phyloP scores from a whole-genome alignment of 1,140 invertebrate species.

The Lepidotrigona ventralis region DNA sequence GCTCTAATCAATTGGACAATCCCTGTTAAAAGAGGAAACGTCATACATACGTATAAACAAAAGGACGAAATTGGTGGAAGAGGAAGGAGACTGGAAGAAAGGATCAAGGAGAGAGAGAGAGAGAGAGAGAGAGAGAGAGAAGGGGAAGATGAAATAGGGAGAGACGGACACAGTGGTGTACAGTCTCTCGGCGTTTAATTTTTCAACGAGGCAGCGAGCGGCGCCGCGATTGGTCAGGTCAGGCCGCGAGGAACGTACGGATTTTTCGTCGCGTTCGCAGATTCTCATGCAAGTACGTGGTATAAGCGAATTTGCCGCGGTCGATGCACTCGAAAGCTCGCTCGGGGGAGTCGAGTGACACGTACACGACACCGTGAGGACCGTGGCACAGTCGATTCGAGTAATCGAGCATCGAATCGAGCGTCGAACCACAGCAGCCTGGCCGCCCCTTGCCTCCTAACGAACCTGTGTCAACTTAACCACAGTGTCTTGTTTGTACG shows the following conservation, averaged over 20 bases:
- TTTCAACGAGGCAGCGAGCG: slow-evolving; percentile 50
- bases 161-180: not conserved
- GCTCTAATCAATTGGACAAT: not conserved
- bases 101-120: not conserved
- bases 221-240: slow-evolving; percentile 53
- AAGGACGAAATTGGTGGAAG: not conserved
- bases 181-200: slow-evolving; percentile 54
- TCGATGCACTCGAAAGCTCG: slow-evolving; percentile 46
- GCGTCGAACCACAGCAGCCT: slow-evolving; percentile 1
- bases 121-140: not conserved
- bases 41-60: not conserved
- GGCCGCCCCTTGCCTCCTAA: not conserved
- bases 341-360: slow-evolving; percentile 45
- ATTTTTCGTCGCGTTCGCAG: slow-evolving; percentile 41
- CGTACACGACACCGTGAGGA: slow-evolving; percentile 16
- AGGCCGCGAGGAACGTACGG: slow-evolving; percentile 9
- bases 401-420: slow-evolving; percentile 34
- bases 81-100: not conserved
- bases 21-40: too few species aligned
- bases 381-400: slow-evolving; percentile 24
- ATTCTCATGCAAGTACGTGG: slow-evolving; percentile 52
- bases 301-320: slow-evolving; percentile 46
- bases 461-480: slow-evolving; percentile 3
- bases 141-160: not conserved
- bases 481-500: not conserved